These are phyloP conservation scores for Uria lomvia DNA, from an alignment of 2,113 vertebrate species.

Conservation along the genomic window DNA sequence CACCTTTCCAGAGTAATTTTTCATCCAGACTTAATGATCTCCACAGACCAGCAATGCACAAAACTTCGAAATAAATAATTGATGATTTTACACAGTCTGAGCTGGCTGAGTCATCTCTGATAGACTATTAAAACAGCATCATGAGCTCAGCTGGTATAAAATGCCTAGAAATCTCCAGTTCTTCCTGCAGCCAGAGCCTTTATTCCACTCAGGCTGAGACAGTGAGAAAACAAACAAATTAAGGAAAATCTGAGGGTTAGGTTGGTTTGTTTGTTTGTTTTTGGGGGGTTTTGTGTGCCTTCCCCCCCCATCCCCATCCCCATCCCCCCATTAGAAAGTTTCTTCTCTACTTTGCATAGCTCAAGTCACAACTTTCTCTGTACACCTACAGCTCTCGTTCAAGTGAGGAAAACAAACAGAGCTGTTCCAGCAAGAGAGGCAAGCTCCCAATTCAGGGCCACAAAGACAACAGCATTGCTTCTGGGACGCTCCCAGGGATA, in stretches of 20 bases:
- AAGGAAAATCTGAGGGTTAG: background rate
- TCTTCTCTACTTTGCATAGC: background rate
- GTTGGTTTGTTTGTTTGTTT: background rate
- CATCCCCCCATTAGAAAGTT: background rate
- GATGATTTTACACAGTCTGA: conserved; percentile 17
- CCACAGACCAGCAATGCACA: background rate
- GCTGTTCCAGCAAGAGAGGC: background rate
- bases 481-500: background rate
- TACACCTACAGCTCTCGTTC: background rate
- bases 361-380: background rate
- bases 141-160: background rate
- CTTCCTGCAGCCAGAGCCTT: background rate
- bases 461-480: background rate
- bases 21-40: conserved; percentile 15
- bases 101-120: conserved; percentile 14
- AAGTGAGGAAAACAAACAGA: background rate
- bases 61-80: conserved; percentile 46
- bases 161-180: conserved; percentile 13
- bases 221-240: background rate
- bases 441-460: background rate
- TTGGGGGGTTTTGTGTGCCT: no score
- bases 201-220: background rate
- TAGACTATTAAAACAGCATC: background rate
- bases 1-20: background rate
- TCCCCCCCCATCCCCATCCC: fast-evolving